Evolutionary conservation across 2,797 vertebrate species (phyloP), one percentile per base, ranked within the genome.

Genomic region (Hydrophis major): DNA sequence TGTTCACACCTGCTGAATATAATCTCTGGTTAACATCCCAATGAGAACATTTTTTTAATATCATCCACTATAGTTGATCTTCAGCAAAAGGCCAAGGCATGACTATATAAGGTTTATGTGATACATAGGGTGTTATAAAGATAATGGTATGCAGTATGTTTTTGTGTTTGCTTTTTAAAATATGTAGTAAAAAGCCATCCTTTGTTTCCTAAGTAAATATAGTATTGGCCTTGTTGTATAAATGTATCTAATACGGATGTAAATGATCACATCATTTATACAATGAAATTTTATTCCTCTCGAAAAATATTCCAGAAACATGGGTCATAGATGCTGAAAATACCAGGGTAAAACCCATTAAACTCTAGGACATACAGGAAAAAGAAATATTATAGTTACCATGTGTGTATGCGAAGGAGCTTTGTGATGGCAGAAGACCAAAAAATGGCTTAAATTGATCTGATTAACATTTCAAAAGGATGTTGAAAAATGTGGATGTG

Each of bases 401-500:
- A 78, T 78, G 32, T 78, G 18, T 78, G 18, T 78, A 78, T 20
- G 42, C 18, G 1, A 42, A 22, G 69, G 7, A 4, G 3, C 32
- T 78, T 78, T 37, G 18, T 20, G 32, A 20, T 78, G 37, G 18
- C 18, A 78, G 7, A 78, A 78, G 69, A 42, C 18, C 7, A 78
- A 42, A 37, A 42, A 18, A 18, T 25, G 4, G 60, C 6, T 25
- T 13, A 86, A 89, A 78, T 32, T 13, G 60, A 25, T 37, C 37
- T 37, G 16, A 37, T 74, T 74, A 37, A 18, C 2, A 74, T 74
- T 74, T 74, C 6, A 74, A 6, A 37, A 96, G 94, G 60, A 94
- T 96, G 95, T 91, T 94, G 94, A 96, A 95, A 91, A 96, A 96
- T 93, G 89, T 91, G 91, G 69, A 83, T 92, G 92, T 74, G 55